Evolutionary conservation across 2,888 invertebrate species (phyloP).

Genomic region (Hirtodrosophila duncani): DNA sequence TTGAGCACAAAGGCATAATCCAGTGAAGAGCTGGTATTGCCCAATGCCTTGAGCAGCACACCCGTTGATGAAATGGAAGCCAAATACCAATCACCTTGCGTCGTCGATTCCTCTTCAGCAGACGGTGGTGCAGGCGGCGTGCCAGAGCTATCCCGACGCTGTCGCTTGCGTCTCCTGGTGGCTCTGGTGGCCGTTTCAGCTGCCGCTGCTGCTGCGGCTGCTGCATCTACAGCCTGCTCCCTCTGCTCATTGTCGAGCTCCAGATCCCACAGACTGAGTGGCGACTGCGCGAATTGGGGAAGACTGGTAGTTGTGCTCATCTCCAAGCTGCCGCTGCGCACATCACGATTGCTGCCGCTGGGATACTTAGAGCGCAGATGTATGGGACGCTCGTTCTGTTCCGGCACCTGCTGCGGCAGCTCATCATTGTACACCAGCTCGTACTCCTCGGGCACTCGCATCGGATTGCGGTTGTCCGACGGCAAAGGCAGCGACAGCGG

Average conservation of each 20-base stretch:
- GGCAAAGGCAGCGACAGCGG: conserved; percentile 36
- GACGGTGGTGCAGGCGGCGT: conserved; percentile 19
- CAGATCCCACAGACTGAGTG: conserved; percentile 79
- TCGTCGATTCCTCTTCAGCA: conserved; percentile 24
- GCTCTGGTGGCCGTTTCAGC: conserved; percentile 9
- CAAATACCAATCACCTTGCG: conserved; percentile 63
- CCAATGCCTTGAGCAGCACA: conserved; percentile 78
- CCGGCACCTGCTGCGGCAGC: conserved; percentile 45
- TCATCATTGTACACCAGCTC: conserved; percentile 76
- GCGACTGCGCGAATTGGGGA: conserved; percentile 51
- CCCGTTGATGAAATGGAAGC: conserved; percentile 77
- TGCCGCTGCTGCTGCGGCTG: conserved; percentile 26
- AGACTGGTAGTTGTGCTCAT: conserved; percentile 36
- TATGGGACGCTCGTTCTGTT: conserved; percentile 74
- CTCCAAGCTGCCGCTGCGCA: conserved; percentile 70
- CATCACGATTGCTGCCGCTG: conserved; percentile 72
- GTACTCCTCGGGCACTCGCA: conserved; percentile 74
- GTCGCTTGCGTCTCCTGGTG: conserved; percentile 47
- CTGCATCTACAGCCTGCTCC: conserved; percentile 70
- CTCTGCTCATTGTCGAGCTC: conserved; percentile 80
- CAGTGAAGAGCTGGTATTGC: conserved; percentile 76
- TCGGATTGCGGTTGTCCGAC: conserved; percentile 42
- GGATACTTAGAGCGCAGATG: conserved; percentile 76
- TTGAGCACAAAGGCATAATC: conserved; percentile 87
- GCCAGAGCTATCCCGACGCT: conserved; percentile 24